Evolutionary conservation across 2,888 invertebrate genomes (phyloP).

Genomic region (Tromatobia lineatoria): DNA sequence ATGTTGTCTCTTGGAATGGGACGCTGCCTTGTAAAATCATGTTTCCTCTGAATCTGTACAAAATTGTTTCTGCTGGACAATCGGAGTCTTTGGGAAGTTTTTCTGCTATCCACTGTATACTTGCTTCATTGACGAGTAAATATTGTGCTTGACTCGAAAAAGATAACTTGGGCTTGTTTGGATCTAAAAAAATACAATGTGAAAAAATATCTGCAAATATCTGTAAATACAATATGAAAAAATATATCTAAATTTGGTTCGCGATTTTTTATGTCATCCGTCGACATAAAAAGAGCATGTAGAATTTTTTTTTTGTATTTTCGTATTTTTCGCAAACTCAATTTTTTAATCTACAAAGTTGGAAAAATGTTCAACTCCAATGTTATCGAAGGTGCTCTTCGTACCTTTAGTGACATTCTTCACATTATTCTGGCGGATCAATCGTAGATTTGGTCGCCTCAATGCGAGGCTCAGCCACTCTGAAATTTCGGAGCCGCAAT

Average conservation of each 20-base stretch:
- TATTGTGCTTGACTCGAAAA: slow-evolving; percentile 95
- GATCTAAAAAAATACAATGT: slow-evolving; percentile 62
- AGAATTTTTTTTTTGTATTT: too few relatives aligned
- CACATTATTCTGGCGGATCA: slow-evolving; percentile 88
- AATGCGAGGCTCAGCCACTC: slow-evolving; percentile 93
- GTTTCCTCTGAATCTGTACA: slow-evolving; percentile 96
- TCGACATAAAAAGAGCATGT: too few relatives aligned
- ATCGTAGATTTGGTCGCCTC: slow-evolving; percentile 89
- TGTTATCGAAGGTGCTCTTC: neutral
- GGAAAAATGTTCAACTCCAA: too few relatives aligned
- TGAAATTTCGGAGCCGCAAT: slow-evolving; percentile 94
- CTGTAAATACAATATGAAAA: too few relatives aligned
- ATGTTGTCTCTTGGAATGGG: slow-evolving; percentile 93
- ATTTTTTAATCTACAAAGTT: too few relatives aligned
- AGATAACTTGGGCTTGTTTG: slow-evolving; percentile 86
- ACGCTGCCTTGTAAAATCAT: slow-evolving; percentile 91
- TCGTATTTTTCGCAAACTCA: too few relatives aligned
- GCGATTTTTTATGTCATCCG: too few relatives aligned
- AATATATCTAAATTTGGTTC: too few relatives aligned
- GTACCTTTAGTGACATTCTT: slow-evolving; percentile 47
- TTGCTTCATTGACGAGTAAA: slow-evolving; percentile 92
- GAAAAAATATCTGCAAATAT: neutral
- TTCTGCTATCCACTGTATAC: slow-evolving; percentile 90
- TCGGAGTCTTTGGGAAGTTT: slow-evolving; percentile 86
- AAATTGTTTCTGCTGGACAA: slow-evolving; percentile 87